Conservation (phyloP, 2,888 invertebrate genomes). For the Melipona beecheii region DNA sequence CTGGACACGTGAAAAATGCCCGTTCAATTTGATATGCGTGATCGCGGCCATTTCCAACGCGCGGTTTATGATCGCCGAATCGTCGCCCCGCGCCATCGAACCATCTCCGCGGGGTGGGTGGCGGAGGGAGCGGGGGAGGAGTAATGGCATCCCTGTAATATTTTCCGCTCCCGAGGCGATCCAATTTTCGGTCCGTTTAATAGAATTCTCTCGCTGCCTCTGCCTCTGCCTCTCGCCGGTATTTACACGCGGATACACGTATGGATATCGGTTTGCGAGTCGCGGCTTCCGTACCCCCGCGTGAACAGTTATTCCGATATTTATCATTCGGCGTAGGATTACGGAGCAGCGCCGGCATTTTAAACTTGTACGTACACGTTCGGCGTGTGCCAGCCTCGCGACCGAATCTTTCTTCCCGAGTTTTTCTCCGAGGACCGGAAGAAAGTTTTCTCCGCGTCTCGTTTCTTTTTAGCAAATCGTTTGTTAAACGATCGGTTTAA, state of each 20-base stretch:
- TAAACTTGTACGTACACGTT: constrained; percentile 2
- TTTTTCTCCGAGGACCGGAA: no score
- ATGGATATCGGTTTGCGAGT: constrained; percentile 43
- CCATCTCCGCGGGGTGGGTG: neutral
- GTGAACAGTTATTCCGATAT: constrained; percentile 40
- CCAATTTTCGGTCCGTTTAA: constrained; percentile 56
- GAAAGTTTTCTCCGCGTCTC: no score
- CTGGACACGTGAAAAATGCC: constrained; percentile 48
- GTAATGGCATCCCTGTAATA: constrained; percentile 45
- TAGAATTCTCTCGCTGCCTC: constrained; percentile 37
- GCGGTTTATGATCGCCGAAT: constrained; percentile 22
- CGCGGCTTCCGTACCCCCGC: constrained; percentile 28
- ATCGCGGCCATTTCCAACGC: constrained; percentile 21
- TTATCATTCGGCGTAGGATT: constrained; percentile 42
- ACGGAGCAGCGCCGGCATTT: constrained; percentile 6
- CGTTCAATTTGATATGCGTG: constrained; percentile 57
- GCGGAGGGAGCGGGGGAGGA: constrained; percentile 13
- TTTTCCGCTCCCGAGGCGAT: constrained; percentile 44
- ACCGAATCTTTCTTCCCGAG: neutral
- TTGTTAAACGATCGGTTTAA: no score
- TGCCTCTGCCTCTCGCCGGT: neutral
- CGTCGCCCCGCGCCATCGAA: neutral
- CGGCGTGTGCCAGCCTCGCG: neutral
- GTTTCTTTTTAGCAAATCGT: no score
- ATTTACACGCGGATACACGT: constrained; percentile 37